Evolutionary conservation across 2,888 invertebrate genomes (phyloP).

Genomic region (Lycophotia porphyrea): DNA sequence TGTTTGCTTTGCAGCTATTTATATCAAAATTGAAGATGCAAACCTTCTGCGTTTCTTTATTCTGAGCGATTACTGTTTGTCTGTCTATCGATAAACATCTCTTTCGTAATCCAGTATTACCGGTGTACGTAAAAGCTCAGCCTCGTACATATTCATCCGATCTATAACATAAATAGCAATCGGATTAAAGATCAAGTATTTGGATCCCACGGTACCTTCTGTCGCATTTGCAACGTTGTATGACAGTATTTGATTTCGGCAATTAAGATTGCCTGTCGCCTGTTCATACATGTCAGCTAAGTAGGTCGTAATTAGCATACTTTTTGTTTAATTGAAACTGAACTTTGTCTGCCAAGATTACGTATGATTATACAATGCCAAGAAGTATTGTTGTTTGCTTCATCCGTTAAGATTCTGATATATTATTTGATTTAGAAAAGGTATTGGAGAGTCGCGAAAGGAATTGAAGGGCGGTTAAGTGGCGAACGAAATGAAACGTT

Average conservation of each 20-base stretch:
- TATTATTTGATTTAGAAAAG: conserved; percentile 51
- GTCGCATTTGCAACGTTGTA: conserved; percentile 48
- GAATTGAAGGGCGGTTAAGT: conserved; percentile 50
- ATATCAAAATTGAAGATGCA: neutral
- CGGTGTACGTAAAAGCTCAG: conserved; percentile 50
- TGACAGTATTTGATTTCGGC: conserved; percentile 61
- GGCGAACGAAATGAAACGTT: conserved; percentile 58
- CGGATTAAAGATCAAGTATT: conserved; percentile 61
- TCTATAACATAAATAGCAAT: conserved; percentile 64
- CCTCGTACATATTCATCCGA: conserved; percentile 71
- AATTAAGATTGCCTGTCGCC: conserved; percentile 60
- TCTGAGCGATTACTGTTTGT: conserved; percentile 28
- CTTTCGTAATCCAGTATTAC: conserved; percentile 62
- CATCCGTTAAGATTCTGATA: conserved; percentile 42
- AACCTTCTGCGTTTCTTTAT: conserved; percentile 27
- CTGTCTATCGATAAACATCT: conserved; percentile 53
- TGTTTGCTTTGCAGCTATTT: neutral
- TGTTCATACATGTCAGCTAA: conserved; percentile 55
- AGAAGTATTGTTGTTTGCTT: conserved; percentile 1
- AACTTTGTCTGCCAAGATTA: conserved; percentile 52
- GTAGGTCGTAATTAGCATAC: conserved; percentile 65
- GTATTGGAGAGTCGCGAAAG: conserved; percentile 32
- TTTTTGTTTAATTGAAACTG: conserved; percentile 44
- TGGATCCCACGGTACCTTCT: conserved; percentile 60
- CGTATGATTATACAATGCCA: conserved; percentile 40